Percentiles rank a stretch among this genome's conserved stretches.
phyloP scores from a whole-genome alignment of 2,113 vertebrate genomes.

The Podarcis muralis region DNA sequence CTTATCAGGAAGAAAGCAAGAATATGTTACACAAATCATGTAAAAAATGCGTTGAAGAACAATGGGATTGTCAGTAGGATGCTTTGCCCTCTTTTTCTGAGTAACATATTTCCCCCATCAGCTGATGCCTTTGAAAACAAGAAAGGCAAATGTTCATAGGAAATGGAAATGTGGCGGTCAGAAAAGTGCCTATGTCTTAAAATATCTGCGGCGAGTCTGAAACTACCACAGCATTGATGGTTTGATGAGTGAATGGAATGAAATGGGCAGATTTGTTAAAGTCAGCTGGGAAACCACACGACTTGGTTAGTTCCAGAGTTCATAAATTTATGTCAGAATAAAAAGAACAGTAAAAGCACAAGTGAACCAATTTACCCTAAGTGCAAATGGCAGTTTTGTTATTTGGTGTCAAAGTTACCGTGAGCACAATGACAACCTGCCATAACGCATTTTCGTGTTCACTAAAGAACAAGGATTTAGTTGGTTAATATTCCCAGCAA shows the following conservation, averaged over 20 bases:
- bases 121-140: slow-evolving; percentile 24
- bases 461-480: slow-evolving; percentile 81
- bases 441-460: slow-evolving; percentile 83
- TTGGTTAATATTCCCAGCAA: slow-evolving; percentile 97
- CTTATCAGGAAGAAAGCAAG: background rate
- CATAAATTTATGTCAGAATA: slow-evolving; percentile 80
- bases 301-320: slow-evolving; percentile 76
- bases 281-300: slow-evolving; percentile 72
- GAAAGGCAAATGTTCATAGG: slow-evolving; percentile 11
- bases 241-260: slow-evolving; percentile 67
- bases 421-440: slow-evolving; percentile 83
- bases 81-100: background rate
- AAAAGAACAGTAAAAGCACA: slow-evolving; percentile 70
- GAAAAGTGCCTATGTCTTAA: slow-evolving; percentile 18
- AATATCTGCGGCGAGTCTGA: slow-evolving; percentile 68
- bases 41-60: background rate
- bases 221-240: slow-evolving; percentile 42
- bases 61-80: background rate
- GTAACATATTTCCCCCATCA: background rate
- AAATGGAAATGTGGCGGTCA: slow-evolving; percentile 26
- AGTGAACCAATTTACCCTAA: slow-evolving; percentile 82
- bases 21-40: slow-evolving; percentile 31
- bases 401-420: slow-evolving; percentile 84
- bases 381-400: slow-evolving; percentile 86
- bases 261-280: slow-evolving; percentile 77